phyloP scores from a whole-genome alignment of 2,113 vertebrate genomes.

The Sturnira hondurensis region DNA sequence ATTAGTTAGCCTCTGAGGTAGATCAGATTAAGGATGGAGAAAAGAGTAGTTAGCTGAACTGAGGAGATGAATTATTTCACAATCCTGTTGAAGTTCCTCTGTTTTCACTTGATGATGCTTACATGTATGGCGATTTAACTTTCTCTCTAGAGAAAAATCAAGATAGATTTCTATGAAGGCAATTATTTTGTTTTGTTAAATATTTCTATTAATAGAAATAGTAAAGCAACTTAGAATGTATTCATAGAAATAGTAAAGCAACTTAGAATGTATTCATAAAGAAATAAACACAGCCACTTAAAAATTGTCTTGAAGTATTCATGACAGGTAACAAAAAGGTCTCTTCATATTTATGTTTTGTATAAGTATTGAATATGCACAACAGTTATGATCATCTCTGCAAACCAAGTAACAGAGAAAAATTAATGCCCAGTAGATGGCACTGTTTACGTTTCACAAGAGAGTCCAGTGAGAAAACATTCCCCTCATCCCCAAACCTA shows the following conservation, averaged over 20 bases:
- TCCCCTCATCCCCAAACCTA: slow-evolving; percentile 36
- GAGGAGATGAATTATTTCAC: background rate
- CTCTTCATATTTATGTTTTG: background rate
- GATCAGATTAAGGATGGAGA: background rate
- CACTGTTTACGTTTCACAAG: slow-evolving; percentile 78
- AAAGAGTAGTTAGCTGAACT: background rate
- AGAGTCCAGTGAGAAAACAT: slow-evolving; percentile 3
- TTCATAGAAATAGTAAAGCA: background rate
- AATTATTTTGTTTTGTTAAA: slow-evolving; percentile 21
- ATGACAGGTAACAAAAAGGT: background rate
- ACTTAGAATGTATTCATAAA: background rate
- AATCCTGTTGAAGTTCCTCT: background rate
- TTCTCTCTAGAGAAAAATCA: background rate
- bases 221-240: background rate
- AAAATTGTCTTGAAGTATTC: background rate
- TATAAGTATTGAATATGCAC: background rate
- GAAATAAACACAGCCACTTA: background rate
- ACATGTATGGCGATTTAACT: background rate
- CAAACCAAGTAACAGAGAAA: background rate
- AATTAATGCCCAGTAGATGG: slow-evolving; percentile 79
- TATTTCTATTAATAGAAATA: background rate
- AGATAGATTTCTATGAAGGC: background rate
- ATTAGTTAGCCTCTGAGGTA: background rate
- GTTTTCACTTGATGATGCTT: background rate
- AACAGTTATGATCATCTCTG: background rate